phyloP scores from a whole-genome alignment of 2,888 invertebrate genomes.

The Plebejus anna region DNA sequence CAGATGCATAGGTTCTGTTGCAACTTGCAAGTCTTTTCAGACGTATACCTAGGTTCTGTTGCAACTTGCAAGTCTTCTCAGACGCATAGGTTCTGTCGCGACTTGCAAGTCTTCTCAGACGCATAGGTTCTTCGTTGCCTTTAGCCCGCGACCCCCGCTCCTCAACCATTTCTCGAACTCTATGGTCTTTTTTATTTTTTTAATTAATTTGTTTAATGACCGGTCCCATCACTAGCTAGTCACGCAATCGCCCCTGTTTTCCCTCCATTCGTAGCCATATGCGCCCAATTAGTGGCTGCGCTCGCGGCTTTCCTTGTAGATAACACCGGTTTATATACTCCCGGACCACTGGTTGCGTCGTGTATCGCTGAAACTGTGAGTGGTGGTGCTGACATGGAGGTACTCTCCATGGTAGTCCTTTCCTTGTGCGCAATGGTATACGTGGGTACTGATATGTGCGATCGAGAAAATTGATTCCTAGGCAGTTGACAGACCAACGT shows the following conservation, averaged over 20 bases:
- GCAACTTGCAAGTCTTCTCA: no score
- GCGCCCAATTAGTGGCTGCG: slow-evolving; percentile 56
- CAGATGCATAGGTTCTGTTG: no score
- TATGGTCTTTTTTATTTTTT: background rate
- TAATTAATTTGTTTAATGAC: background rate
- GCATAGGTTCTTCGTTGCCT: no score
- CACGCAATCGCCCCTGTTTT: slow-evolving; percentile 29
- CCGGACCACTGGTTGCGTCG: slow-evolving; percentile 7
- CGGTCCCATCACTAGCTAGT: slow-evolving; percentile 30
- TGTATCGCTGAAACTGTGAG: background rate
- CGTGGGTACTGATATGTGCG: background rate
- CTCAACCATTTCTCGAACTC: background rate
- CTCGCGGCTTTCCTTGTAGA: slow-evolving; percentile 70
- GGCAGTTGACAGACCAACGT: no score
- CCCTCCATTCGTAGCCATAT: slow-evolving; percentile 32
- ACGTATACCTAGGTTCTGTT: no score
- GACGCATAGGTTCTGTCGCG: no score
- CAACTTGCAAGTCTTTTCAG: no score
- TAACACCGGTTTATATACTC: slow-evolving; percentile 57
- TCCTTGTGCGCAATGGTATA: background rate
- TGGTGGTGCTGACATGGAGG: background rate
- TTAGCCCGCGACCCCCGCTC: background rate
- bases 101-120: no score
- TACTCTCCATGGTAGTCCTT: background rate
- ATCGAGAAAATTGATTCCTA: no score